Percentiles rank a stretch among this genome's conserved stretches.
These are phyloP conservation scores for Eupristina koningsbergeri DNA, from an alignment of 1,140 invertebrate species.

Conservation along the genomic window DNA sequence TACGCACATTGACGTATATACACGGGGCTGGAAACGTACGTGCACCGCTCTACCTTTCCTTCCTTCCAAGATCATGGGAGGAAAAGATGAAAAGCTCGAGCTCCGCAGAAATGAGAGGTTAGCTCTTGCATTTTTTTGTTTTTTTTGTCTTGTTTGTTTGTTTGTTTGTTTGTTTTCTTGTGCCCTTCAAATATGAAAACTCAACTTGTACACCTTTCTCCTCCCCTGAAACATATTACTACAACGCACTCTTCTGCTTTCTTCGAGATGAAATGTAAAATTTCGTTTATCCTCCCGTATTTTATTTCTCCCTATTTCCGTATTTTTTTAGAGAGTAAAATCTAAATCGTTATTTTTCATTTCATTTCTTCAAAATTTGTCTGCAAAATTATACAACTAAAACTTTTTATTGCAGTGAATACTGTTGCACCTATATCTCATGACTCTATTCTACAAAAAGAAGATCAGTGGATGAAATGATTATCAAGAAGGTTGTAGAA, in stretches of 20 bases:
- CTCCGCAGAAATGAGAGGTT: constrained; percentile 43
- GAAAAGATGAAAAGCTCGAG: constrained; percentile 44
- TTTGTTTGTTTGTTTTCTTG: background rate
- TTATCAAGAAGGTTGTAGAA: background rate
- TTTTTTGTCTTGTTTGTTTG: too few relatives aligned
- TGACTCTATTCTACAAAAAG: background rate
- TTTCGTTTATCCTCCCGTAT: background rate
- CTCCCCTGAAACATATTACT: too few relatives aligned
- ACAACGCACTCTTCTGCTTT: too few relatives aligned
- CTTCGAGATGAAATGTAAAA: background rate
- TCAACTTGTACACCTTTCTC: too few relatives aligned
- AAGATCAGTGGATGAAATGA: constrained; percentile 8
- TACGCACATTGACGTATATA: too few relatives aligned
- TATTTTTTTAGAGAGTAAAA: background rate
- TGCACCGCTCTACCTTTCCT: background rate
- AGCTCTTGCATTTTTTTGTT: constrained; percentile 16
- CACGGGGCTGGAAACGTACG: background rate
- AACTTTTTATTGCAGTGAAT: constrained; percentile 21
- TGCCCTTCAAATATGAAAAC: background rate
- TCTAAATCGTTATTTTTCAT: background rate
- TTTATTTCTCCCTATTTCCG: background rate
- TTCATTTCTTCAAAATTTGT: background rate
- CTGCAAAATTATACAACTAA: background rate
- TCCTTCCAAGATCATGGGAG: background rate
- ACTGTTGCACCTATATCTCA: background rate